Percentiles rank a stretch among this genome's conserved stretches.
These are phyloP conservation scores for Spinus olivaceus DNA, from an alignment of 2,797 vertebrate species.

Conservation along the genomic window DNA sequence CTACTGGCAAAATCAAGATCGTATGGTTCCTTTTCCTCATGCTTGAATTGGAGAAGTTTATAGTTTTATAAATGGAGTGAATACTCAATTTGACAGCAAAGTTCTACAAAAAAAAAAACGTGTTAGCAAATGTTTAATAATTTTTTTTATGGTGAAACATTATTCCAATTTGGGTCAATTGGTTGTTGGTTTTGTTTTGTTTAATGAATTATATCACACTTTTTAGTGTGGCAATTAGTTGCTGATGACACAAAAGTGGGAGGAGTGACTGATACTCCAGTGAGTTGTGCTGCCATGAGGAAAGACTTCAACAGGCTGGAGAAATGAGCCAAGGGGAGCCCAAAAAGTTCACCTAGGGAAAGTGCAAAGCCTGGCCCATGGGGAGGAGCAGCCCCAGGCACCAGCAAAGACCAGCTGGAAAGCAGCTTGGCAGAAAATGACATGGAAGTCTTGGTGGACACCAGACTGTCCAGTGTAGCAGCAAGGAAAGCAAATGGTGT, in stretches of 20 bases:
- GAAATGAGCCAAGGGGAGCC: not conserved
- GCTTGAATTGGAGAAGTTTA: not conserved
- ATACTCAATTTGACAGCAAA: not conserved
- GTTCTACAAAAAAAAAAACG: not conserved
- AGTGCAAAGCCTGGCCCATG: not conserved
- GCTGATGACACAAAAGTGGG: not conserved
- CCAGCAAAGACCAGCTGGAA: not conserved
- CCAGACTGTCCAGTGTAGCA: not conserved
- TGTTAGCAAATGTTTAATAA: not conserved
- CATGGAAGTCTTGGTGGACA: not conserved
- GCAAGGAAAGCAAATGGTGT: not conserved
- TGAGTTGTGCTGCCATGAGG: not conserved
- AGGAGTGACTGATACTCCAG: not conserved
- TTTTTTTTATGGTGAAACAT: not conserved
- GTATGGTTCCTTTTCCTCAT: not conserved
- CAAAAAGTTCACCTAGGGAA: not conserved
- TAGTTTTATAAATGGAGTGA: not conserved
- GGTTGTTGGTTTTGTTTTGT: not conserved
- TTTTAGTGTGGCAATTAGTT: not conserved
- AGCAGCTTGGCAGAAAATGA: not conserved
- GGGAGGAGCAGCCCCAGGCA: not conserved
- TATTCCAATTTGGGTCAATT: not conserved
- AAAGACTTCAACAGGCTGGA: not conserved
- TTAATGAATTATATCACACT: not conserved
- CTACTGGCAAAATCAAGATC: not conserved